Base-by-base conservation (phyloP, 2,113 vertebrate genomes). In the Tenebrosternarchus preto region DNA sequence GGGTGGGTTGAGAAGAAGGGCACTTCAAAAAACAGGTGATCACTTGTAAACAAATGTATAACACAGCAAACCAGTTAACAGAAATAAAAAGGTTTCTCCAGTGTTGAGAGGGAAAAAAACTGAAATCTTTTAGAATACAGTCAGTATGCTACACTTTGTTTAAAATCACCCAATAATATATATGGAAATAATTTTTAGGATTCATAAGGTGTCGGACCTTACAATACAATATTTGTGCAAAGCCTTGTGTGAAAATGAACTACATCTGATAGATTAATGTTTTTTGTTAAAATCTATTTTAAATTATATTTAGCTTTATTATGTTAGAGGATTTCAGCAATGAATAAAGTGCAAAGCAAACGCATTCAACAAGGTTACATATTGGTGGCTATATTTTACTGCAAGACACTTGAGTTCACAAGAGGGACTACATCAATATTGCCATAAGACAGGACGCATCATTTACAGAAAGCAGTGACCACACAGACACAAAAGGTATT, bases 381-480 rank as follows among this genome's bases (percentile, higher is more conserved):
- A 82, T 22, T 64, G 20, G 55, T 82, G 81, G 84, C 84, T 85
- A 85, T 73, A 83, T 77, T 78, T 17, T 80, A 80, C 84, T 77
- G 73, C 77, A 85, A 80, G 81, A 83, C 81, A 85, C 68, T 66
- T 85, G 36, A 61, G 77, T 69, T 73, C 59, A 82, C 68, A 68
- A 78, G 64, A 66, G 55, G 73, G 68, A 80, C 73, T 72, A 70
- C 24, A 71, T 61, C 25, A 53, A 79, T 74, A 79, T 79, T 83
- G 82, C 55, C 43, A 11, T 74, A 78, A 31, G 31, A 31, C 78
- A 83, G 76, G 57, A 73, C 50, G 68, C 33, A 50, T 39, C 1
- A 16, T 73, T 50, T 76, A 82, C 61, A 82, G 36, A 67, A 76
- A 80, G 64, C 68, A 50, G 63, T 76, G 68, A 85, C 61, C 25